A percentile compares a stretch with the other conserved stretches of the same genome.
These are phyloP conservation scores for Falcaria lacertinaria DNA, from an alignment of 2,888 invertebrate genomes.

Conservation along the genomic window DNA sequence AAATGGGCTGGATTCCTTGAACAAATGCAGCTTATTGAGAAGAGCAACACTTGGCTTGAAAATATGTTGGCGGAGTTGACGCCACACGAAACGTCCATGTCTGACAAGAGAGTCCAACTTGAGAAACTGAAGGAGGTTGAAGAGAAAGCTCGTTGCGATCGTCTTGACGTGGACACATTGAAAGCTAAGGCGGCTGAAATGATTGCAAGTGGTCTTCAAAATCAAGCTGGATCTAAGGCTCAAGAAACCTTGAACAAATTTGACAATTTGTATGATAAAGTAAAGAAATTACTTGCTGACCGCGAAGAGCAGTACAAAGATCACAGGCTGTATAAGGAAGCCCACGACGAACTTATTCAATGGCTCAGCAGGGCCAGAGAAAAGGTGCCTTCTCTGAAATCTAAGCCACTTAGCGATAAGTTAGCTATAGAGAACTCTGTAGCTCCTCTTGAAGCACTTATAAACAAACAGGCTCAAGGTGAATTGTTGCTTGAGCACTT, in stretches of 20 bases:
- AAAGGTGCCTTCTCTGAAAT: conserved; percentile 92
- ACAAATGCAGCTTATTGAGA: conserved; percentile 91
- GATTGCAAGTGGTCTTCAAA: conserved; percentile 91
- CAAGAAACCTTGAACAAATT: conserved; percentile 92
- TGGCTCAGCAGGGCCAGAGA: conserved; percentile 94
- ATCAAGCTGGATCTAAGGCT: conserved; percentile 90
- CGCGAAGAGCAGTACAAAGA: conserved; percentile 93
- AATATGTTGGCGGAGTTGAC: conserved; percentile 85
- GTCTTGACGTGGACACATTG: conserved; percentile 91
- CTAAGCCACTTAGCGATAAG: conserved; percentile 91
- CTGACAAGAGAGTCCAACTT: conserved; percentile 91
- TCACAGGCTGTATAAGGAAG: conserved; percentile 93
- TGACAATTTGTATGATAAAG: conserved; percentile 86
- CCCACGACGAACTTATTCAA: conserved; percentile 91
- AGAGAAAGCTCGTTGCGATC: conserved; percentile 93
- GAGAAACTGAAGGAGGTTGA: conserved; percentile 92
- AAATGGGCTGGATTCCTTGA: conserved; percentile 95
- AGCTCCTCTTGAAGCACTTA: conserved; percentile 89
- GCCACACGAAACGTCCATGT: conserved; percentile 88
- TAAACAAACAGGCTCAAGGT: conserved; percentile 95
- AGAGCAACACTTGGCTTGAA: conserved; percentile 89
- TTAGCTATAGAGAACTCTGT: conserved; percentile 93
- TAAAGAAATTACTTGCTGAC: conserved; percentile 87
- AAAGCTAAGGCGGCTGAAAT: conserved; percentile 92
- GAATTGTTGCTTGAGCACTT: conserved; percentile 92